Evolutionary conservation across 2,888 invertebrate species (phyloP).

Genomic region (Alviniconcha strummeri): DNA sequence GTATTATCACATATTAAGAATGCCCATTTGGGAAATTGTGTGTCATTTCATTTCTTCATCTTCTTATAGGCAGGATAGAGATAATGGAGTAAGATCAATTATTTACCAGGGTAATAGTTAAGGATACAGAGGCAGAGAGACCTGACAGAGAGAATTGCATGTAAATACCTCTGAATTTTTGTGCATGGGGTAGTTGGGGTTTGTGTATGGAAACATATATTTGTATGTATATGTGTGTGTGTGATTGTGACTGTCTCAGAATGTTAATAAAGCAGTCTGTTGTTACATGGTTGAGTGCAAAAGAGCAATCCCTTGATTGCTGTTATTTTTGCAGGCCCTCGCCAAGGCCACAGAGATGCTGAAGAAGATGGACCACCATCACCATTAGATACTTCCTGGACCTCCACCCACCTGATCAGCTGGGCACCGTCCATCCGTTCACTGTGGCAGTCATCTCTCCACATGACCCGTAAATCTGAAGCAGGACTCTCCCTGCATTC

Average conservation of each 20-base stretch:
- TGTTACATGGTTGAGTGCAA: not conserved
- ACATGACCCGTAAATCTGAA: too few species aligned
- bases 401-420: too few species aligned
- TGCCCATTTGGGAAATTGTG: too few species aligned
- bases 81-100: not conserved
- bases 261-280: not conserved
- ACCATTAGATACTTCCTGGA: not conserved
- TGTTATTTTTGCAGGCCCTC: conserved; percentile 15
- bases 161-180: not conserved
- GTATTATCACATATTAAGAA: too few species aligned
- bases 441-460: too few species aligned
- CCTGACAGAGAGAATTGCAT: not conserved
- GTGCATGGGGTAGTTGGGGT: not conserved
- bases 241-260: not conserved
- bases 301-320: not conserved
- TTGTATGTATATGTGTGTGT: not conserved
- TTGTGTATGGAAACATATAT: not conserved
- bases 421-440: too few species aligned
- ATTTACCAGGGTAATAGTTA: not conserved
- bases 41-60: too few species aligned
- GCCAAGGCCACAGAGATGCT: conserved; percentile 22
- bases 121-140: not conserved
- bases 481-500: too few species aligned
- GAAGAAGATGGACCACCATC: conserved; percentile 24
- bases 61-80: not conserved